phyloP scores from a whole-genome alignment of 2,888 invertebrate genomes.

The Polyommatus iphigenia region DNA sequence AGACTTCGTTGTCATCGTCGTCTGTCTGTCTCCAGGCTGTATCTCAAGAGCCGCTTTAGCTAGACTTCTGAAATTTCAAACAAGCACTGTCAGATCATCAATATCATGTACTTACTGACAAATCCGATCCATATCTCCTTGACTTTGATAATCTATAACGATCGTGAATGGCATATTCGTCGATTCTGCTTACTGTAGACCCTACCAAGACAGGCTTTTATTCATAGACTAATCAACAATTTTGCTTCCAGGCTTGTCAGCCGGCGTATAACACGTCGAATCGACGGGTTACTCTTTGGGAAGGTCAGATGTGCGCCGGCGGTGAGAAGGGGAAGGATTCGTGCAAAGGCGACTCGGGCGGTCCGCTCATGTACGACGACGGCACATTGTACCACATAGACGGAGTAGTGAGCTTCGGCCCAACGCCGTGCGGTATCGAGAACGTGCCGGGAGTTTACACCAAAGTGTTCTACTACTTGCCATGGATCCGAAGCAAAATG shows the following conservation, averaged over 20 bases:
- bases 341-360: conserved; percentile 83
- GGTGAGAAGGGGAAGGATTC: conserved; percentile 79
- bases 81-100: too few species aligned
- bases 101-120: too few species aligned
- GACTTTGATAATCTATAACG: not conserved
- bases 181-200: not conserved
- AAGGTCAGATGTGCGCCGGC: conserved; percentile 79
- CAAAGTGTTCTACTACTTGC: conserved; percentile 76
- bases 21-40: too few species aligned
- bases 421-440: conserved; percentile 79
- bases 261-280: conserved; percentile 43
- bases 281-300: conserved; percentile 48
- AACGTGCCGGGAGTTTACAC: conserved; percentile 84
- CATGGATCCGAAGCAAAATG: conserved; percentile 78
- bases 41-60: too few species aligned
- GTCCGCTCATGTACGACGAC: conserved; percentile 78
- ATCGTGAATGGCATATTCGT: not conserved
- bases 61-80: too few species aligned
- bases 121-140: too few species aligned
- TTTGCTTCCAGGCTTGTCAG: conserved; percentile 48
- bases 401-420: conserved; percentile 84
- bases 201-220: too few species aligned
- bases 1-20: too few species aligned
- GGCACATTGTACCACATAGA: conserved; percentile 50
- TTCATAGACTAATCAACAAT: too few species aligned